phyloP scores from a whole-genome alignment of 2,888 invertebrate genomes.

The Aelia acuminata region DNA sequence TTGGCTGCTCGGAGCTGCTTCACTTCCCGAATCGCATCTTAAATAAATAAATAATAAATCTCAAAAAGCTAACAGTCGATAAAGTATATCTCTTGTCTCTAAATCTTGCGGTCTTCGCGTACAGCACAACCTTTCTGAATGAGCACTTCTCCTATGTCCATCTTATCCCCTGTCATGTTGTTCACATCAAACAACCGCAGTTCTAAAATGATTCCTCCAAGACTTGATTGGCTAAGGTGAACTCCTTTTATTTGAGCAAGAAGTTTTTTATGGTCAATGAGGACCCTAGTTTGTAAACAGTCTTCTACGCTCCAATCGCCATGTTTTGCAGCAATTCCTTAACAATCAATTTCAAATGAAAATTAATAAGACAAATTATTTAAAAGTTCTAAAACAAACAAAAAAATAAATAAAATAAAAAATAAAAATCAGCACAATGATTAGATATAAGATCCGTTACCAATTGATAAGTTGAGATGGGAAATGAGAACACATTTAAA shows the following conservation, averaged over 20 bases:
- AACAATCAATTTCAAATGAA: neutral
- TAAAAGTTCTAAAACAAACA: neutral
- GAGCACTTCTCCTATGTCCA: neutral
- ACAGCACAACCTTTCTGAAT: neutral
- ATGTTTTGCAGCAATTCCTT: slow-evolving; percentile 40
- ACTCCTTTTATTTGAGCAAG: slow-evolving; percentile 44
- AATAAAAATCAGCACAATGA: too few relatives aligned
- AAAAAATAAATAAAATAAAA: neutral
- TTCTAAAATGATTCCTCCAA: slow-evolving; percentile 45
- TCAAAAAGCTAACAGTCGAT: neutral
- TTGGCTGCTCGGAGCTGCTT: neutral
- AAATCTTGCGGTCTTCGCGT: neutral
- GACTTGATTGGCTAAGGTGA: neutral
- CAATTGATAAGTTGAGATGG: too few relatives aligned
- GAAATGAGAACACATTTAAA: too few relatives aligned
- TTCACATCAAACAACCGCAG: slow-evolving; percentile 12
- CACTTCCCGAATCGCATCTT: neutral
- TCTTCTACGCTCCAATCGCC: slow-evolving; percentile 52
- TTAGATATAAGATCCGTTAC: too few relatives aligned
- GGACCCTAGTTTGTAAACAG: neutral
- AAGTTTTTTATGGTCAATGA: slow-evolving; percentile 44
- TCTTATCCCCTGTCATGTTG: neutral
- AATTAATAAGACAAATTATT: neutral
- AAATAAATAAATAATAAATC: slow-evolving; percentile 37
- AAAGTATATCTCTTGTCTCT: neutral